phyloP scores from a whole-genome alignment of 64 coral and sea anemone species.

The Exaiptasia diaphana region DNA sequence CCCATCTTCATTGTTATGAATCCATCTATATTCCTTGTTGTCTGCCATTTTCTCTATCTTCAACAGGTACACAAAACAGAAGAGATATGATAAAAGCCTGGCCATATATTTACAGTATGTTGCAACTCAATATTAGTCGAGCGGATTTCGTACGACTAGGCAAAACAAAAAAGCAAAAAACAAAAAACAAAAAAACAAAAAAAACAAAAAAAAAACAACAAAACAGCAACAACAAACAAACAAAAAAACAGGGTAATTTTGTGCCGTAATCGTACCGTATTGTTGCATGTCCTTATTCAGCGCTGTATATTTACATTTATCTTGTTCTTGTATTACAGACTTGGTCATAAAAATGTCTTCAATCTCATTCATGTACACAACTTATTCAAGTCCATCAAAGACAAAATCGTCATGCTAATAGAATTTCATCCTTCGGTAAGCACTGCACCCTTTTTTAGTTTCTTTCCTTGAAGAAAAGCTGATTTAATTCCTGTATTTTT shows the following conservation, averaged over 20 bases:
- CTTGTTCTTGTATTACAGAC: constrained; percentile 41
- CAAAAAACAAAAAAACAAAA: too few species aligned
- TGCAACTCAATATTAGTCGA: too few species aligned
- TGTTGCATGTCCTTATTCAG: too few species aligned
- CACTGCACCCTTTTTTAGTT: not conserved
- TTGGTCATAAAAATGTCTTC: constrained; percentile 83
- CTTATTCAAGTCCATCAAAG: constrained; percentile 87
- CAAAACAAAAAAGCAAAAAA: too few species aligned
- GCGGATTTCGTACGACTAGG: too few species aligned
- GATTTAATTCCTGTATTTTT: not conserved
- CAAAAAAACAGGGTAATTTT: too few species aligned
- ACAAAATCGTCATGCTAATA: constrained; percentile 99
- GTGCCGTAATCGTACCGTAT: too few species aligned
- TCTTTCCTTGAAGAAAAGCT: not conserved
- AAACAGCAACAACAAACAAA: too few species aligned
- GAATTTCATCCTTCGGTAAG: constrained; percentile 84
- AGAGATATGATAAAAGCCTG: constrained; percentile 91
- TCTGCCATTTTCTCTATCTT: not conserved
- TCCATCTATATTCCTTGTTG: not conserved
- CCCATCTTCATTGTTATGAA: not conserved
- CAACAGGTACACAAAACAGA: constrained; percentile 77
- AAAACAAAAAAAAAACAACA: too few species aligned
- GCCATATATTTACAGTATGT: constrained; percentile 91
- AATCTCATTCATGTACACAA: constrained; percentile 92
- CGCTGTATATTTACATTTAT: too few species aligned